Percentiles rank a stretch among this genome's conserved stretches.
phyloP scores from a whole-genome alignment of 92 coral and sea anemone genomes.

The Epizoanthus ramosus region DNA sequence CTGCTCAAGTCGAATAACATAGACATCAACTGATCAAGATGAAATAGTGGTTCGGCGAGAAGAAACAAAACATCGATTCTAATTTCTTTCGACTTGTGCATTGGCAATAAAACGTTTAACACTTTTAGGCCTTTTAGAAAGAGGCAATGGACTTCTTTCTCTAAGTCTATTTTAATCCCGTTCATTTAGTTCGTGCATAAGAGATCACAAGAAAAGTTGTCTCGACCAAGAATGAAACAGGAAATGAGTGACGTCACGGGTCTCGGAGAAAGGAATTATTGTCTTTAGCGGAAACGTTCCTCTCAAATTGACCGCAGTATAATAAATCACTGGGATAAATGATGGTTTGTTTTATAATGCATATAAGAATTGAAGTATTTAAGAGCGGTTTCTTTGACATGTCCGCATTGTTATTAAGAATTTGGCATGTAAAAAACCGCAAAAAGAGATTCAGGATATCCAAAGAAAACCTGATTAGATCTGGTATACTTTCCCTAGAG shows the following conservation, averaged over 20 bases:
- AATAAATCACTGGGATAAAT: slow-evolving; percentile 17
- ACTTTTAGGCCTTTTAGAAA: slow-evolving; percentile 16
- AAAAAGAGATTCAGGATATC: background rate
- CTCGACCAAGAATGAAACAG: background rate
- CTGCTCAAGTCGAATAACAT: background rate
- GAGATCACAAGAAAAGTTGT: background rate
- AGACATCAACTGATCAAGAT: slow-evolving; percentile 12
- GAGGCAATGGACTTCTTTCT: background rate
- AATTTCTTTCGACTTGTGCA: background rate
- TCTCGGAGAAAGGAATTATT: slow-evolving; percentile 1
- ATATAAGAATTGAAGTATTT: slow-evolving; percentile 16
- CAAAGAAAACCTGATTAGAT: no score
- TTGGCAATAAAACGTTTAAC: slow-evolving; percentile 4
- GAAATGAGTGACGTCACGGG: slow-evolving; percentile 26
- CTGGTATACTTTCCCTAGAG: no score
- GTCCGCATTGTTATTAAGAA: background rate
- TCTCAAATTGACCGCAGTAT: slow-evolving; percentile 29
- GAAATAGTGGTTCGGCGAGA: slow-evolving; percentile 18
- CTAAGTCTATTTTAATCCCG: slow-evolving; percentile 35
- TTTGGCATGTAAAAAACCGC: background rate
- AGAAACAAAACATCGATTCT: background rate
- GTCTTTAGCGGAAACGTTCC: slow-evolving; percentile 14
- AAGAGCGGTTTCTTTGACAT: slow-evolving; percentile 35
- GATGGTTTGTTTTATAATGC: slow-evolving; percentile 8
- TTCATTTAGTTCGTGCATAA: background rate